A percentile compares a stretch with the other conserved stretches of the same genome.
phyloP scores from a whole-genome alignment of 1,140 invertebrate genomes.

The Acromyrmex echinatior region DNA sequence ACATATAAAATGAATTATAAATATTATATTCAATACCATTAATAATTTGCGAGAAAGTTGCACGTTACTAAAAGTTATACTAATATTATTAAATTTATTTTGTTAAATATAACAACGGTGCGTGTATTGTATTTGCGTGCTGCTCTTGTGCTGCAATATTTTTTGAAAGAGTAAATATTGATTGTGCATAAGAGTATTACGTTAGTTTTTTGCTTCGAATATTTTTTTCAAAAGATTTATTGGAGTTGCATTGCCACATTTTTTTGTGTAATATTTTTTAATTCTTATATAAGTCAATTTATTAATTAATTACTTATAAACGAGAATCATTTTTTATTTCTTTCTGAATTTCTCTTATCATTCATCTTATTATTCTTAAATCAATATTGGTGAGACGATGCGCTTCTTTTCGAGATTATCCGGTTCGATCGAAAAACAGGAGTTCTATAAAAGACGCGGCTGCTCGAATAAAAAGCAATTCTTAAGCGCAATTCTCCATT shows the following conservation, averaged over 20 bases:
- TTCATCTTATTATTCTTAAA: neutral
- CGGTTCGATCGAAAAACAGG: neutral
- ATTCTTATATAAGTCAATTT: neutral
- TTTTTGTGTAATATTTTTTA: neutral
- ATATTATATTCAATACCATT: neutral
- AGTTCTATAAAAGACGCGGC: neutral
- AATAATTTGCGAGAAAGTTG: neutral
- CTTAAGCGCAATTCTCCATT: slow-evolving; percentile 18
- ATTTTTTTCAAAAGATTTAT: neutral
- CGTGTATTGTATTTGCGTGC: neutral
- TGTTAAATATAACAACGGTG: neutral
- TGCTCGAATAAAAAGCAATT: neutral
- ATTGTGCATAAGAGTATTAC: slow-evolving; percentile 6
- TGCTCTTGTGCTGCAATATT: slow-evolving; percentile 7
- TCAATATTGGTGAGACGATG: neutral
- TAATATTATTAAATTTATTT: slow-evolving; percentile 37
- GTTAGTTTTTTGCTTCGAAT: neutral
- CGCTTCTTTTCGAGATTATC: slow-evolving; percentile 17
- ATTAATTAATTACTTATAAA: slow-evolving; percentile 5
- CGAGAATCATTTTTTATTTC: neutral
- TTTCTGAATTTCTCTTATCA: neutral
- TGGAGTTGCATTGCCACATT: neutral
- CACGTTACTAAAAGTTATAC: neutral
- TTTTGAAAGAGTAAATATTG: slow-evolving; percentile 23
- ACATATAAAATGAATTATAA: neutral